Percentiles rank a stretch among this genome's conserved stretches.
These are phyloP conservation scores for Odocoileus virginianus DNA, from an alignment of 2,113 vertebrate species.

Conservation along the genomic window DNA sequence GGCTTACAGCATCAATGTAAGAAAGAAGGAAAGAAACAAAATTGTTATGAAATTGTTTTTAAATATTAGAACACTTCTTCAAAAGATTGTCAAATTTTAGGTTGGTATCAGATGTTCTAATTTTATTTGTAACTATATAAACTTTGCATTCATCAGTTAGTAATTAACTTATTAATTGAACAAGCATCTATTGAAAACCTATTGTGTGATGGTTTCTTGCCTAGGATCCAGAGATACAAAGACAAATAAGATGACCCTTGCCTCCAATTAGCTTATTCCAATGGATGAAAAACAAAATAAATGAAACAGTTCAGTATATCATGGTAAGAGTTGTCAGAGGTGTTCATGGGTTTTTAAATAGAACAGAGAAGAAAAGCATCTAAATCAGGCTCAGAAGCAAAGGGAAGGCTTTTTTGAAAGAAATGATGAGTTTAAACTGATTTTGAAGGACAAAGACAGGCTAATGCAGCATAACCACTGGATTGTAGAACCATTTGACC, in stretches of 20 bases:
- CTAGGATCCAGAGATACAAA: neutral
- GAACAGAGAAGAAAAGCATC: neutral
- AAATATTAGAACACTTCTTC: neutral
- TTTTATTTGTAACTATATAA: neutral
- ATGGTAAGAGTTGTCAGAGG: neutral
- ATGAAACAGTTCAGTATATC: neutral
- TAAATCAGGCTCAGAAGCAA: neutral
- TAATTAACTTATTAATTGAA: conserved; percentile 12
- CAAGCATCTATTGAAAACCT: neutral
- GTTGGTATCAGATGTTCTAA: neutral
- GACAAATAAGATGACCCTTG: neutral
- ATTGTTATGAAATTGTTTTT: neutral
- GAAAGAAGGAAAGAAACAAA: neutral
- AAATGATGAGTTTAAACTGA: neutral
- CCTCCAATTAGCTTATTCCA: neutral
- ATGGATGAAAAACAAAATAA: neutral
- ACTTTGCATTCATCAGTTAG: neutral
- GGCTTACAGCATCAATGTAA: neutral
- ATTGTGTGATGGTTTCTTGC: neutral
- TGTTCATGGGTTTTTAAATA: neutral
- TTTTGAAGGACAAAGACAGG: neutral
- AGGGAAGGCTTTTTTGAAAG: neutral
- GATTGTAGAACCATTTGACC: neutral
- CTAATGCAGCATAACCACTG: neutral
- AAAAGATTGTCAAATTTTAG: neutral